Conservation (phyloP, 1,140 invertebrate species). For the Gonioctena quinquepunctata region DNA sequence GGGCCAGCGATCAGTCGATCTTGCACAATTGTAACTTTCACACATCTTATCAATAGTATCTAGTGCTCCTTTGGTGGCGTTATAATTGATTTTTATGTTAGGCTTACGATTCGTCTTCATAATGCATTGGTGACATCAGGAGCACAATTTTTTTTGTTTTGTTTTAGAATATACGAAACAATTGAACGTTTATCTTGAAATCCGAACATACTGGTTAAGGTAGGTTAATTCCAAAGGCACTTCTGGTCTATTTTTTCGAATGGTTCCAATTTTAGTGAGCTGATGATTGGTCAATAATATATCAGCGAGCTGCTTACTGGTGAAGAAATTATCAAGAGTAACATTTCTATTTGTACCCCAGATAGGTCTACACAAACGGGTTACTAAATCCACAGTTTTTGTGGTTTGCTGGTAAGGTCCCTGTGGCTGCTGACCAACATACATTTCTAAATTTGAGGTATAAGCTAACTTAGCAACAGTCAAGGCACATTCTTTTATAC, state of each 20-base stretch:
- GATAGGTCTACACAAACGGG: constrained; percentile 33
- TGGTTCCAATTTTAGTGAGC: too few relatives aligned
- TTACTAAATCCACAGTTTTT: background rate
- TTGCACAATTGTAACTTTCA: background rate
- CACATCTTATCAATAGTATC: background rate
- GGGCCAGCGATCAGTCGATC: background rate
- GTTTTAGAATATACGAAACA: background rate
- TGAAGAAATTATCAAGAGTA: too few relatives aligned
- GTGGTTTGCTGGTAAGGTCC: constrained; percentile 7
- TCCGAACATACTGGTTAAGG: background rate
- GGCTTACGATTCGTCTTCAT: too few relatives aligned
- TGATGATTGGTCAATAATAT: too few relatives aligned
- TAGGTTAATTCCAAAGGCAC: too few relatives aligned
- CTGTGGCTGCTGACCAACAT: background rate
- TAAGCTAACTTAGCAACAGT: background rate
- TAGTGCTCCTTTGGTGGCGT: background rate
- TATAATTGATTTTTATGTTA: background rate
- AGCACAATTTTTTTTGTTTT: too few relatives aligned
- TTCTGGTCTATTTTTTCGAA: too few relatives aligned
- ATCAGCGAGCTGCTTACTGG: too few relatives aligned
- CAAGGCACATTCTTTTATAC: constrained; percentile 9
- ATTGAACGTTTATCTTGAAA: background rate
- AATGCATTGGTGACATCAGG: too few relatives aligned
- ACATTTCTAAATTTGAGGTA: constrained; percentile 9
- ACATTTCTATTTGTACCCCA: constrained; percentile 42